These are phyloP conservation scores for Luffia ferchaultella DNA, from an alignment of 2,888 invertebrate species.

Conservation along the genomic window DNA sequence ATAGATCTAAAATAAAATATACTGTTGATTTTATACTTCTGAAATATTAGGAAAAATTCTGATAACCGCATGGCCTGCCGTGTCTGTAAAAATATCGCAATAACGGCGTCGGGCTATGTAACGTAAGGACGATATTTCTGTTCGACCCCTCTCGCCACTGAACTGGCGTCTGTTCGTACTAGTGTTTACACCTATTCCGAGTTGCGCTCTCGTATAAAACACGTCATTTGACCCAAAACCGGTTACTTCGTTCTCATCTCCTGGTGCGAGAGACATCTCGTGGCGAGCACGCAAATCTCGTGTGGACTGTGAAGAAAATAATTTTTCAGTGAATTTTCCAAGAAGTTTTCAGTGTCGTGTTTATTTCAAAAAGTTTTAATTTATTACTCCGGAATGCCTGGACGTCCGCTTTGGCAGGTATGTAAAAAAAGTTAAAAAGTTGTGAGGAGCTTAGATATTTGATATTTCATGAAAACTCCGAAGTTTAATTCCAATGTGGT, in stretches of 20 bases:
- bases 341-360: conserved; percentile 26
- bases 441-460: too few relatives aligned
- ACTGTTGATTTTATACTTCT: too few relatives aligned
- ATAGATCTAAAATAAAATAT: too few relatives aligned
- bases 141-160: conserved; percentile 29
- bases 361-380: conserved; percentile 24
- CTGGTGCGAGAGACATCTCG: conserved; percentile 63
- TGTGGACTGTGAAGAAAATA: conserved; percentile 22
- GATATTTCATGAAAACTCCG: too few relatives aligned
- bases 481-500: neutral
- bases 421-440: conserved; percentile 18
- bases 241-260: conserved; percentile 58
- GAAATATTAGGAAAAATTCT: too few relatives aligned
- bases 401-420: conserved; percentile 82
- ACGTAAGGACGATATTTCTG: conserved; percentile 54
- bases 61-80: neutral
- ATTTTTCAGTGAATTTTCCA: conserved; percentile 21
- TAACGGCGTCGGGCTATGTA: conserved; percentile 34
- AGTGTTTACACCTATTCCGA: conserved; percentile 38
- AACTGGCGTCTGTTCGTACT: conserved; percentile 53
- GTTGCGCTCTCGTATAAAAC: conserved; percentile 52
- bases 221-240: conserved; percentile 52
- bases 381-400: conserved; percentile 68
- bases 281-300: conserved; percentile 37
- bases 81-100: conserved; percentile 23